phyloP scores from a whole-genome alignment of 1,140 invertebrate genomes.

The Drosophila nebulosa region DNA sequence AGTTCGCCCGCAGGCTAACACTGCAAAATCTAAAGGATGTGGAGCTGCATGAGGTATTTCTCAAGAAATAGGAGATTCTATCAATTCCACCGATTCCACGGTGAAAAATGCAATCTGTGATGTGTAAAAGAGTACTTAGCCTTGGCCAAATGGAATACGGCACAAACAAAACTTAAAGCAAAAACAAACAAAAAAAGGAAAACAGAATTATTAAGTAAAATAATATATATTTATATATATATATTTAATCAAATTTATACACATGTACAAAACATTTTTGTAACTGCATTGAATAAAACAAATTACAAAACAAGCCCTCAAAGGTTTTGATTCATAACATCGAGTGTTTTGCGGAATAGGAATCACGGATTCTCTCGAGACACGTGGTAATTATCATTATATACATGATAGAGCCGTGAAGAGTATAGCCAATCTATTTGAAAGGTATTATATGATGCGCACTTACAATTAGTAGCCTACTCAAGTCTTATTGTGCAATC shows the following conservation, averaged over 20 bases:
- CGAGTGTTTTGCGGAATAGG: not conserved
- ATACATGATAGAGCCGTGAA: not conserved
- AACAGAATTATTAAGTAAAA: no score
- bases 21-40: conserved; percentile 58
- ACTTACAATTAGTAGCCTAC: not conserved
- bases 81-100: not conserved
- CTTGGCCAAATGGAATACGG: conserved; percentile 54
- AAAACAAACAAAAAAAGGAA: conserved; percentile 10
- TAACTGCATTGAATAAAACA: not conserved
- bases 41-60: conserved; percentile 58
- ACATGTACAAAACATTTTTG: not conserved
- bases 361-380: not conserved
- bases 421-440: not conserved
- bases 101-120: conserved; percentile 64
- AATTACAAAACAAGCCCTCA: not conserved
- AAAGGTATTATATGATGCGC: not conserved
- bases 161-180: conserved; percentile 40
- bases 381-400: not conserved
- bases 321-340: no score
- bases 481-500: not conserved
- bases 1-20: conserved; percentile 34
- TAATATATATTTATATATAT: no score
- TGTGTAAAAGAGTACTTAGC: conserved; percentile 67
- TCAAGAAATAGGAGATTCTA: conserved; percentile 43
- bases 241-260: not conserved